These are phyloP conservation scores for Nothobranchius kuhntae DNA, from an alignment of 2,113 vertebrate species.

Conservation along the genomic window DNA sequence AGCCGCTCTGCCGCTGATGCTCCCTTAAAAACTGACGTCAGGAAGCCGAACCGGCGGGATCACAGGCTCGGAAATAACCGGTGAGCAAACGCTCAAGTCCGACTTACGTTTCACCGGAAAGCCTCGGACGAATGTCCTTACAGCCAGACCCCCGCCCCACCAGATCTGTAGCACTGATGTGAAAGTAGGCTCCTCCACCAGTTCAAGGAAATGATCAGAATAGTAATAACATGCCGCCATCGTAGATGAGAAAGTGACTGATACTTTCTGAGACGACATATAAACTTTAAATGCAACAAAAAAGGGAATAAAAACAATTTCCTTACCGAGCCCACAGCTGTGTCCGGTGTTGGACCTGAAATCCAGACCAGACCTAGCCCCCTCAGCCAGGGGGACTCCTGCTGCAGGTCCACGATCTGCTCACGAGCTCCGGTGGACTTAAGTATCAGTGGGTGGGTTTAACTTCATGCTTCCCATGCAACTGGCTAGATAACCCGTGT, in stretches of 20 bases:
- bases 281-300: neutral
- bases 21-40: slow-evolving; percentile 73
- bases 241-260: neutral
- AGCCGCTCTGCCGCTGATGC: slow-evolving; percentile 41
- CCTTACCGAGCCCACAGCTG: slow-evolving; percentile 34
- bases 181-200: too few relatives aligned
- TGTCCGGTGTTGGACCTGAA: slow-evolving; percentile 23
- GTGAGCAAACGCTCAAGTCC: slow-evolving; percentile 56
- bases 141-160: neutral
- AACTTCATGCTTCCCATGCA: neutral
- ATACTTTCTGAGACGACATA: neutral
- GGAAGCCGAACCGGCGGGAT: slow-evolving; percentile 45
- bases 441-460: too few relatives aligned
- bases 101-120: slow-evolving; percentile 58
- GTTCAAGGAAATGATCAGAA: too few relatives aligned
- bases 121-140: slow-evolving; percentile 34
- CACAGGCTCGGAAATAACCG: slow-evolving; percentile 70
- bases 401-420: neutral
- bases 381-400: neutral
- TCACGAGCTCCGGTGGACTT: too few relatives aligned
- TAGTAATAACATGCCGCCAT: too few relatives aligned
- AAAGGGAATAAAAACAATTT: neutral
- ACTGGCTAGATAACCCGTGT: neutral
- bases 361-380: slow-evolving; percentile 28
- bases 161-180: too few relatives aligned